Base-by-base conservation (phyloP, 2,888 invertebrate genomes). In the Bombylius major region DNA sequence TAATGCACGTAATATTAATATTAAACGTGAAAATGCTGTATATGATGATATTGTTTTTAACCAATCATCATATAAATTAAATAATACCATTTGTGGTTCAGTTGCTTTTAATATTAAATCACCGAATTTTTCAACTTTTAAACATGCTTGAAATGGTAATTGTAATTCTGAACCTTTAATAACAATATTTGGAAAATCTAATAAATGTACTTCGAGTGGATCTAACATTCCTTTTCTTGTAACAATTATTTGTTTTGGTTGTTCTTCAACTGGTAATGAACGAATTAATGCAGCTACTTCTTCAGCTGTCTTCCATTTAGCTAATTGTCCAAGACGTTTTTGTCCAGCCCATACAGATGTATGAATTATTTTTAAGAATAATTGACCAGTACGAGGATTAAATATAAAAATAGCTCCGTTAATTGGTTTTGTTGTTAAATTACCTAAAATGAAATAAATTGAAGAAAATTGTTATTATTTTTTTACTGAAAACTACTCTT, bases 291-390 rank as follows among this genome's bases (percentile, higher is more conserved):
- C 99, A 1, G 99, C 99, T 14, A 99, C 99, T 87, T 99, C 99
- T 78, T 99, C 99, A 53, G 99, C 99, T 0, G 99, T 99, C 77
- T 99, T 99, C 99, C 99, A 99, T 76, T 99, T 99, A 11, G 99
- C 99, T 75, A 99, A 79, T 81, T 95, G 97, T 67, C 97, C 97
- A 8, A 99, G 81, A 89, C 98, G 98, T 76, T 99, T 99, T 77
- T 99, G 98, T 47, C 98, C 99, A 0, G 99, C 98, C 99, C 99
- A 99, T 50, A 99, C 99, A 6, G 96, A 97, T 0, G 99, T 99
- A 75, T 99, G 99, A 75, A 99, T 99, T 68, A 99, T 99, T 78
- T 99, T 99, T 64, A 99, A 79, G 81, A 99, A 99, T 51, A 99
- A 79, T 73, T 99, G 99, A 23, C 99, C 99, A 0, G 99, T 99